These are phyloP conservation scores for Steinernema hermaphroditum DNA, from an alignment of 2,888 invertebrate genomes.

Conservation along the genomic window DNA sequence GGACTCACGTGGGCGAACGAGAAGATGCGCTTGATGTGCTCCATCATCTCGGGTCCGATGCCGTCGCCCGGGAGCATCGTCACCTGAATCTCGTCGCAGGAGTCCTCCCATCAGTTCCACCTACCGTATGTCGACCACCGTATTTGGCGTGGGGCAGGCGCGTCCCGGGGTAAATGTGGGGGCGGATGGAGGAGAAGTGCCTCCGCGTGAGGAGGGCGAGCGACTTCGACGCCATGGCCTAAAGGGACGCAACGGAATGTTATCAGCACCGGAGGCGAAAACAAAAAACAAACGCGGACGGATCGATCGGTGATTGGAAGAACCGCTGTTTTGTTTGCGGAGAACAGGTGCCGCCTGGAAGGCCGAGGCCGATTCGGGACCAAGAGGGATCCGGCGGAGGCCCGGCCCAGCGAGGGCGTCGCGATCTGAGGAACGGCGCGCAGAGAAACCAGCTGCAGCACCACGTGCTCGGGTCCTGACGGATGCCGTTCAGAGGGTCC, in stretches of 20 bases:
- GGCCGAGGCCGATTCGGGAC: too few species aligned
- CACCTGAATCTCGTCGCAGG: conserved; percentile 79
- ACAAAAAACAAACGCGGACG: conserved; percentile 3
- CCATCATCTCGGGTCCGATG: conserved; percentile 98
- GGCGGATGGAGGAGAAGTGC: conserved; percentile 18
- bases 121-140: conserved; percentile 86
- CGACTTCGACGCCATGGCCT: conserved; percentile 5
- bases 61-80: conserved; percentile 99
- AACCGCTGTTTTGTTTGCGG: conserved; percentile 1
- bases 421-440: too few species aligned
- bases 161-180: conserved; percentile 8
- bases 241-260: background rate
- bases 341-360: conserved; percentile 19
- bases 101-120: background rate
- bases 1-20: conserved; percentile 49
- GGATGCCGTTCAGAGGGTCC: too few species aligned
- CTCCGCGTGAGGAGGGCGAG: conserved; percentile 3
- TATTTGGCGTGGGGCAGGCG: conserved; percentile 72
- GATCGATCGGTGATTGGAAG: background rate
- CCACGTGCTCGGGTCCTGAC: background rate
- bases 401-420: background rate
- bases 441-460: background rate
- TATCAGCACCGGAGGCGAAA: conserved; percentile 11
- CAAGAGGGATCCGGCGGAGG: background rate
- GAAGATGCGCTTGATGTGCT: conserved; percentile 92